phyloP scores from a whole-genome alignment of 2,888 invertebrate genomes.

The Heliconius ethilla region DNA sequence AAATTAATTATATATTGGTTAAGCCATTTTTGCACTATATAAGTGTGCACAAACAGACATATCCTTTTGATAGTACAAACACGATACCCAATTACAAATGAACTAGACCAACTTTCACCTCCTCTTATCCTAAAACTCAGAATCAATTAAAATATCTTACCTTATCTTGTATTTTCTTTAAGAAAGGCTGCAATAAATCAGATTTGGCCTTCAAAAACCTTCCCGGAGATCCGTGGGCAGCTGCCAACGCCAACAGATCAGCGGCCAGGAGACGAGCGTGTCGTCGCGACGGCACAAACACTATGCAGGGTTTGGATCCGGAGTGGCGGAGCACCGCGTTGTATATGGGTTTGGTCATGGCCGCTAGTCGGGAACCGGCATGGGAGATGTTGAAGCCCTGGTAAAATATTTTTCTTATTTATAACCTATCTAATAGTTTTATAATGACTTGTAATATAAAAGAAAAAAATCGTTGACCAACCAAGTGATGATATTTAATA shows the following conservation, averaged over 20 bases:
- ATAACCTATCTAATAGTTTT: background rate
- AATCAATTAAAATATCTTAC: constrained; percentile 64
- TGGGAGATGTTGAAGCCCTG: constrained; percentile 98
- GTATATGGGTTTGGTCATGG: constrained; percentile 99
- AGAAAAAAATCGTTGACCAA: no score
- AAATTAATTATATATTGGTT: background rate
- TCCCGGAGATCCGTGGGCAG: constrained; percentile 92
- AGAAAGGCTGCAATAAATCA: constrained; percentile 93
- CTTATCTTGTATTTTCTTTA: constrained; percentile 93
- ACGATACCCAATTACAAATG: background rate
- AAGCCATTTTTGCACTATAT: background rate
- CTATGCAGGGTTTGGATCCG: constrained; percentile 91
- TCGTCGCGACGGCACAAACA: constrained; percentile 95
- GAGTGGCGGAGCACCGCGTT: constrained; percentile 93
- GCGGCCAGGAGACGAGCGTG: constrained; percentile 97
- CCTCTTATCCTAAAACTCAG: background rate
- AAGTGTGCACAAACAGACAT: background rate
- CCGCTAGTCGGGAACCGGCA: constrained; percentile 96
- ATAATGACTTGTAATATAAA: background rate
- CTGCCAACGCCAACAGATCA: constrained; percentile 95
- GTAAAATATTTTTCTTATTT: background rate
- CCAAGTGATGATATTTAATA: no score
- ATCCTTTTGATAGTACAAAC: background rate
- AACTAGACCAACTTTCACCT: background rate
- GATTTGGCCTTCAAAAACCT: constrained; percentile 94